Conservation (phyloP, 2,113 vertebrate species). For the Sander vitreus region DNA sequence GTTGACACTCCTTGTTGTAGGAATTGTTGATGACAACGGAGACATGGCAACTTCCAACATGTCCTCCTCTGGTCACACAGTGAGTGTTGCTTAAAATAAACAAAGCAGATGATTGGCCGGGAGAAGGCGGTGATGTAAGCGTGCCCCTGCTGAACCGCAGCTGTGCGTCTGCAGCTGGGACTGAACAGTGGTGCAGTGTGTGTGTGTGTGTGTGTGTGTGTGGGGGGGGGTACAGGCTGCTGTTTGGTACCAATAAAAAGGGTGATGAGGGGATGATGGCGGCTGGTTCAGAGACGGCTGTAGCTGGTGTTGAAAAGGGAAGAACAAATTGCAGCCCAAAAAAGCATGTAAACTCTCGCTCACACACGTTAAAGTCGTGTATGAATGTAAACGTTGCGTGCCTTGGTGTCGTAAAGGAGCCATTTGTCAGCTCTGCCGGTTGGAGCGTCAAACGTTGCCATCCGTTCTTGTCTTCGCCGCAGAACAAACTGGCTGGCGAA, state of each 20-base stretch:
- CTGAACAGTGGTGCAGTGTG: constrained; percentile 63
- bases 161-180: constrained; percentile 49
- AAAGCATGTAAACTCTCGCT: background rate
- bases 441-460: constrained; percentile 39
- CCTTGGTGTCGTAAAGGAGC: background rate
- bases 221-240: background rate
- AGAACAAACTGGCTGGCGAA: constrained; percentile 12
- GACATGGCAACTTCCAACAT: background rate
- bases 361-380: background rate
- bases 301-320: background rate
- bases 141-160: constrained; percentile 53
- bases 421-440: background rate
- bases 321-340: background rate
- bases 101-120: constrained; percentile 52
- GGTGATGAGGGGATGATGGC: background rate
- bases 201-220: background rate
- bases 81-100: constrained; percentile 60
- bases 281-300: constrained; percentile 3
- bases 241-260: constrained; percentile 8
- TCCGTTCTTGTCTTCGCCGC: background rate
- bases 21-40: background rate
- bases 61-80: constrained; percentile 16
- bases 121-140: constrained; percentile 63
- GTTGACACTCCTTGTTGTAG: background rate
- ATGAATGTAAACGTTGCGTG: background rate